Percentiles rank a stretch among this genome's conserved stretches.
These are phyloP conservation scores for Sinocyclocheilus maitianheensis DNA, from an alignment of 2,113 vertebrate species.

Conservation along the genomic window DNA sequence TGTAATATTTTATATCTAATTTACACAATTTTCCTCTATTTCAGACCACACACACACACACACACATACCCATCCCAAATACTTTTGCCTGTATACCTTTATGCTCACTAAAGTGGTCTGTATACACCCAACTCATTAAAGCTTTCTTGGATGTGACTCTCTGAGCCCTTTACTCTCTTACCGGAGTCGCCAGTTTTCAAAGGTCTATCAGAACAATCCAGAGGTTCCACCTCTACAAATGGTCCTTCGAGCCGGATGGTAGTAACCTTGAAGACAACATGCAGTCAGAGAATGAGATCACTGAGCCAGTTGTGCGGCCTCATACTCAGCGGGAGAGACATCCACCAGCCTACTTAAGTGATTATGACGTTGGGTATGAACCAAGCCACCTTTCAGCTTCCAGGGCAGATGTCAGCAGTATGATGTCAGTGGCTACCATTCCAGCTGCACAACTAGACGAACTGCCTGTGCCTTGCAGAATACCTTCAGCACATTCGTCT, in stretches of 20 bases:
- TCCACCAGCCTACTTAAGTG: neutral
- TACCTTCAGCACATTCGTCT: no score
- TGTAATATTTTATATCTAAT: no score
- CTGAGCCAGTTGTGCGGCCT: neutral
- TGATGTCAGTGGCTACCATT: no score
- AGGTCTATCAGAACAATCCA: neutral
- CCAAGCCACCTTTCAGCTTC: neutral
- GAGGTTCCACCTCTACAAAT: neutral
- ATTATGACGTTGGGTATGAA: neutral
- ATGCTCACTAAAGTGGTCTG: neutral
- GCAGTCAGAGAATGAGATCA: neutral
- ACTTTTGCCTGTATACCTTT: neutral
- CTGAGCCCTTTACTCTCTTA: neutral
- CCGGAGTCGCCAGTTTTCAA: neutral
- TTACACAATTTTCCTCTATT: no score
- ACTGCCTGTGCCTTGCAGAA: no score
- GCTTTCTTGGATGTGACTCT: neutral
- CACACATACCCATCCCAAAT: no score
- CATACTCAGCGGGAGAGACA: neutral
- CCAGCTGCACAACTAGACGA: no score
- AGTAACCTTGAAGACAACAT: neutral
- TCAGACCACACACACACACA: no score
- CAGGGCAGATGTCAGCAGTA: no score
- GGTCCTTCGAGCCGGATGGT: neutral
- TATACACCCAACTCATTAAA: neutral